Conservation (phyloP, 2,797 vertebrate species). For the Spinibarbus caldwelli region DNA sequence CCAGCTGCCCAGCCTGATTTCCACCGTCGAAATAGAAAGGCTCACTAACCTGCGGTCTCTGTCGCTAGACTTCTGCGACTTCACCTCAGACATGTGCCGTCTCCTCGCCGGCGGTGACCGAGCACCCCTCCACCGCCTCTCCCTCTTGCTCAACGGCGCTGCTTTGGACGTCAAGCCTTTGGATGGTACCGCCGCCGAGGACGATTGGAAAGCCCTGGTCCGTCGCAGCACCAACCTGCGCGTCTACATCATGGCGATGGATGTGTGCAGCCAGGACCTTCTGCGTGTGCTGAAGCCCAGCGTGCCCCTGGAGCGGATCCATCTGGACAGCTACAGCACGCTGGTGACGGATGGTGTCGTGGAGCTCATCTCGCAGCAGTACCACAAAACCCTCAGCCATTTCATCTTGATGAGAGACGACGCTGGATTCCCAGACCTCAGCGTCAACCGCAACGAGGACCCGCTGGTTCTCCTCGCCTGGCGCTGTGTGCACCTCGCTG, state of each 20-base stretch:
- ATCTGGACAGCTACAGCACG: conserved; percentile 94
- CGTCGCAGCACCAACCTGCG: conserved; percentile 90
- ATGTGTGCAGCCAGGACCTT: conserved; percentile 93
- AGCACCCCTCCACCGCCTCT: conserved; percentile 93
- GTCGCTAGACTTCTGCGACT: conserved; percentile 95
- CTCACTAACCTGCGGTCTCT: conserved; percentile 90
- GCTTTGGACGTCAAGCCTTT: conserved; percentile 90
- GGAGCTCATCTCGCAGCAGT: conserved; percentile 97
- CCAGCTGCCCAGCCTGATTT: conserved; percentile 89
- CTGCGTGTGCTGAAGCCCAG: conserved; percentile 95
- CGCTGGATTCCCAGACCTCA: conserved; percentile 94
- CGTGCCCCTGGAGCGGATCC: conserved; percentile 95
- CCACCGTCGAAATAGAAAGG: conserved; percentile 88
- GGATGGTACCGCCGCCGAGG: conserved; percentile 90
- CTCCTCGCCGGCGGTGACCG: conserved; percentile 88
- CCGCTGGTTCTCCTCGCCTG: conserved; percentile 94
- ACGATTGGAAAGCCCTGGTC: conserved; percentile 94
- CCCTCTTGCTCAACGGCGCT: conserved; percentile 91
- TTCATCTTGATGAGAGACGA: conserved; percentile 96
- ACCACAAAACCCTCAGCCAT: conserved; percentile 95
- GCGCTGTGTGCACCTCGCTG: conserved; percentile 92
- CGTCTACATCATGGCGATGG: conserved; percentile 96
- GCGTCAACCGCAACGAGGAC: conserved; percentile 94
- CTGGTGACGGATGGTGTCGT: conserved; percentile 90
- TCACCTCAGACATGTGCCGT: conserved; percentile 92